Conservation (phyloP, 2,888 invertebrate species). For the Diloba caeruleocephala region DNA sequence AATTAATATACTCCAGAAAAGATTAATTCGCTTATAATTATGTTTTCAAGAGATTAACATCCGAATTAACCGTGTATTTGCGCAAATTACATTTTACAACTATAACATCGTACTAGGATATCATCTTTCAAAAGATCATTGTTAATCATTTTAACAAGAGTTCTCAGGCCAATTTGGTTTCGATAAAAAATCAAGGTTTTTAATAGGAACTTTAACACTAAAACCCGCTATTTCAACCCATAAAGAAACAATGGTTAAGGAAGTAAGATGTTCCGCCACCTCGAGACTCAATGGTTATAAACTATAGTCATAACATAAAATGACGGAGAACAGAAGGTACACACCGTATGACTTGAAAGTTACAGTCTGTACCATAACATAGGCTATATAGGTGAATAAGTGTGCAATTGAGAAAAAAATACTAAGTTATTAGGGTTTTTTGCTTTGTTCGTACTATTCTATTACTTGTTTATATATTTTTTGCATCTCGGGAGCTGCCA, state of each 20-base stretch:
- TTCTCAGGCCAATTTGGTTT: slow-evolving; percentile 44
- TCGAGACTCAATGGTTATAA: slow-evolving; percentile 33
- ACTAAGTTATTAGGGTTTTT: too few relatives aligned
- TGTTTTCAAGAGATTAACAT: slow-evolving; percentile 16
- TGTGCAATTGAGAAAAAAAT: too few relatives aligned
- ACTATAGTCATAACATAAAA: not conserved
- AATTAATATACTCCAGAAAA: slow-evolving; percentile 9
- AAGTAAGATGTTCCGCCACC: slow-evolving; percentile 56
- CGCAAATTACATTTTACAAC: slow-evolving; percentile 8
- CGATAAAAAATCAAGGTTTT: slow-evolving; percentile 39
- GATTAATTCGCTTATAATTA: slow-evolving; percentile 22
- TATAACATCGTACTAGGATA: not conserved
- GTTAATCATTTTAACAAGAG: slow-evolving; percentile 23
- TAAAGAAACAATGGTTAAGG: slow-evolving; percentile 53
- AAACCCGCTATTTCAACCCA: slow-evolving; percentile 54
- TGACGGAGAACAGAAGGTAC: slow-evolving; percentile 13
- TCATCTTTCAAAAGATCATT: slow-evolving; percentile 30
- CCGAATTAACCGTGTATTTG: slow-evolving; percentile 7
- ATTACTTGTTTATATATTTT: too few relatives aligned
- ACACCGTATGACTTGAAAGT: too few relatives aligned
- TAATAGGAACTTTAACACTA: slow-evolving; percentile 47
- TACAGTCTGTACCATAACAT: too few relatives aligned
- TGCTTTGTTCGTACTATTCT: too few relatives aligned
- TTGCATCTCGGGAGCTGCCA: too few relatives aligned
- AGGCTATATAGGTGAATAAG: too few relatives aligned